Evolutionary conservation across 2,797 vertebrate species (phyloP).

Genomic region (Malurus leucopterus): DNA sequence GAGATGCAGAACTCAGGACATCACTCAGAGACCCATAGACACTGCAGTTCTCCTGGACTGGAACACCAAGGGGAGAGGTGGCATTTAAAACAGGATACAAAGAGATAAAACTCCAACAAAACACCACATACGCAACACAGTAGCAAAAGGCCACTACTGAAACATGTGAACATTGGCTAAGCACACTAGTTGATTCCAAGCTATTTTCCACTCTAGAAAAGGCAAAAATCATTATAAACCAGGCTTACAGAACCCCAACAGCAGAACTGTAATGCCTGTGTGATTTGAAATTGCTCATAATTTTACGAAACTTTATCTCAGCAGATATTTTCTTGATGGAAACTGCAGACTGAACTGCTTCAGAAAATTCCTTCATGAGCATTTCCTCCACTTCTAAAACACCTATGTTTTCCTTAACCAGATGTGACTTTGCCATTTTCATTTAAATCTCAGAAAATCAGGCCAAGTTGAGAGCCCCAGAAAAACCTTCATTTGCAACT

Average conservation of each 20-base stretch:
- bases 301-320: neutral
- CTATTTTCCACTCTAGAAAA: neutral
- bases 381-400: slow-evolving; percentile 8
- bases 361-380: neutral
- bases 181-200: neutral
- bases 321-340: neutral
- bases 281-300: neutral
- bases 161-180: neutral
- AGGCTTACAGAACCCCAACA: neutral
- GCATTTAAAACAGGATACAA: neutral
- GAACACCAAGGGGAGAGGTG: neutral
- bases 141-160: neutral
- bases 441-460: neutral
- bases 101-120: neutral
- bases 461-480: neutral
- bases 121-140: neutral
- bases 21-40: neutral
- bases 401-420: neutral
- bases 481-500: neutral
- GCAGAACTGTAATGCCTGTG: neutral
- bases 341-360: neutral
- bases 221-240: neutral
- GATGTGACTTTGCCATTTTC: neutral
- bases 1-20: neutral
- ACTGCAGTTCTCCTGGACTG: neutral